Conservation (phyloP, 2,113 vertebrate genomes). For the Poeciliopsis occidentalis region DNA sequence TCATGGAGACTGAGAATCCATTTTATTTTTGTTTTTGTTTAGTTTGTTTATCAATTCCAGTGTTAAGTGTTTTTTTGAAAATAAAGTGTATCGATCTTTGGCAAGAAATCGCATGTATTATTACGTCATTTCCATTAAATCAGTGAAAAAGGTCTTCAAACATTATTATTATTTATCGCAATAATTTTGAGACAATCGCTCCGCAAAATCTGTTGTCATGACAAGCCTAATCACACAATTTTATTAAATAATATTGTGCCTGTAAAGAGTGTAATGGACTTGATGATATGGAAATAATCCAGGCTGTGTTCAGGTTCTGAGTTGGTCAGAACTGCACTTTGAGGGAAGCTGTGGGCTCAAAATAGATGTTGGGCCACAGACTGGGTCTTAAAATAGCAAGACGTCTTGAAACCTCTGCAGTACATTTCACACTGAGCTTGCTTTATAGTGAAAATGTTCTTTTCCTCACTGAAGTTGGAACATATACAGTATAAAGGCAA, state of each 20-base stretch:
- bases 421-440: background rate
- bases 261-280: background rate
- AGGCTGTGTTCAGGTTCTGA: background rate
- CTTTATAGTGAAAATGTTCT: background rate
- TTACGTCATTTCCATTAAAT: too few relatives aligned
- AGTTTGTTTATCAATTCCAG: too few relatives aligned
- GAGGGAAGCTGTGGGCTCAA: background rate
- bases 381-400: constrained; percentile 15
- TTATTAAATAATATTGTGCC: background rate
- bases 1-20: too few relatives aligned
- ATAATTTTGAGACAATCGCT: too few relatives aligned
- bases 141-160: too few relatives aligned
- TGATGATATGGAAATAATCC: background rate
- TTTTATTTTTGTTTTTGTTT: too few relatives aligned
- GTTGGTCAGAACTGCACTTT: background rate
- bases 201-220: too few relatives aligned
- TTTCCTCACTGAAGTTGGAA: background rate
- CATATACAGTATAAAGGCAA: background rate
- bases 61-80: too few relatives aligned
- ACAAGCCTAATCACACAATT: too few relatives aligned
- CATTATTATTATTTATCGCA: too few relatives aligned
- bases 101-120: too few relatives aligned
- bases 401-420: constrained; percentile 4
- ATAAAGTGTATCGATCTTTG: too few relatives aligned
- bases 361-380: background rate